Conservation (phyloP, 2,113 vertebrate genomes). For the Butorides virescens region DNA sequence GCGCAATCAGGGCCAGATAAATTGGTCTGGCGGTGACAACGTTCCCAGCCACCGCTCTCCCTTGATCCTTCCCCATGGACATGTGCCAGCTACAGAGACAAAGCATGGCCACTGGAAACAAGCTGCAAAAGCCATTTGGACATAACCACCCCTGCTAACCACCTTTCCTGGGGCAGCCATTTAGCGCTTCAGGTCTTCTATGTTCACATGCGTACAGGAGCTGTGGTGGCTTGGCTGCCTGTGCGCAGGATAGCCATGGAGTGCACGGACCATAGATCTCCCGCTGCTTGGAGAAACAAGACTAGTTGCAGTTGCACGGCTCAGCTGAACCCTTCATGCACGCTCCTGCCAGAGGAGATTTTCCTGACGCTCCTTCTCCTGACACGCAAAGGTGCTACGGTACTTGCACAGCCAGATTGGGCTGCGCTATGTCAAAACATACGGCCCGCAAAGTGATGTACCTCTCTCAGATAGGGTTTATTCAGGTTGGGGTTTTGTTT, state of each 20-base stretch:
- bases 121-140: neutral
- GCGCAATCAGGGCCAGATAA: neutral
- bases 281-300: neutral
- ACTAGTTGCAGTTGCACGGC: neutral
- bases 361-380: neutral
- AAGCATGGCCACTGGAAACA: neutral
- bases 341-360: neutral
- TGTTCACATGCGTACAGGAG: rapidly evolving
- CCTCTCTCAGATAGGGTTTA: neutral
- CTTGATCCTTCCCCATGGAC: neutral
- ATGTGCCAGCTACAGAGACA: neutral
- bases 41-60: neutral
- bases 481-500: neutral
- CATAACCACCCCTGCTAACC: rapidly evolving
- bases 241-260: rapidly evolving
- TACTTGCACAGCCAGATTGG: neutral
- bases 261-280: rapidly evolving
- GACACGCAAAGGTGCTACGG: neutral
- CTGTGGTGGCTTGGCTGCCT: neutral
- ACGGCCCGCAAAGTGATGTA: neutral
- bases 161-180: neutral
- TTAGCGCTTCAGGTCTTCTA: neutral
- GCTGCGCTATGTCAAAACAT: neutral
- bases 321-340: neutral
- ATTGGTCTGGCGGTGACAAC: neutral